These are phyloP conservation scores for Salarias fasciatus DNA, from an alignment of 2,797 vertebrate species.

Conservation along the genomic window DNA sequence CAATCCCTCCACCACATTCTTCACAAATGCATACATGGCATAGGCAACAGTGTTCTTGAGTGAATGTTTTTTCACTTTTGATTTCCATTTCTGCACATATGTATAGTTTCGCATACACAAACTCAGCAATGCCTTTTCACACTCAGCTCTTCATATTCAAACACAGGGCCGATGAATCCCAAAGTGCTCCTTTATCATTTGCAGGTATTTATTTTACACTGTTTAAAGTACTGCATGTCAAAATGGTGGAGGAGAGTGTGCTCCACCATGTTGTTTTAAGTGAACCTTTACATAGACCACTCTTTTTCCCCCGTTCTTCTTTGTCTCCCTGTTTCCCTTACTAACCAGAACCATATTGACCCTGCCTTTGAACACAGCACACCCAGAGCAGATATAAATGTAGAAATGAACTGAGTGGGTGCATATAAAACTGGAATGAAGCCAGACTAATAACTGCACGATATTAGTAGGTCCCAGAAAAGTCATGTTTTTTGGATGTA, in stretches of 20 bases:
- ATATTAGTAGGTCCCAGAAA: constrained; percentile 71
- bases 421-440: constrained; percentile 37
- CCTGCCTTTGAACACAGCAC: constrained; percentile 53
- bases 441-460: constrained; percentile 71
- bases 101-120: constrained; percentile 26
- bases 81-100: constrained; percentile 24
- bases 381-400: constrained; percentile 48
- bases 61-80: constrained; percentile 26
- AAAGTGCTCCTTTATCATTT: constrained; percentile 66
- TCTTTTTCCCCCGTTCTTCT: constrained; percentile 55
- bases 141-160: constrained; percentile 32
- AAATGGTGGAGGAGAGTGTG: constrained; percentile 57
- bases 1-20: constrained; percentile 16
- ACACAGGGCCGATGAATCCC: constrained; percentile 56
- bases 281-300: constrained; percentile 66
- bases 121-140: constrained; percentile 10
- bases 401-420: constrained; percentile 44
- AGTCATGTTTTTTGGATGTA: constrained; percentile 70
- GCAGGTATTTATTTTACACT: constrained; percentile 74
- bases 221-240: constrained; percentile 70
- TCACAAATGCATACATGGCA: constrained; percentile 28
- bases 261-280: constrained; percentile 72
- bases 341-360: constrained; percentile 78
- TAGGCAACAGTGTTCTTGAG: constrained; percentile 25
- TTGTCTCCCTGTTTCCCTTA: constrained; percentile 56